A percentile compares a stretch with the other conserved stretches of the same genome.
Evolutionary conservation across 2,113 vertebrate genomes (phyloP).

Genomic region (Cyanocitta stelleri): DNA sequence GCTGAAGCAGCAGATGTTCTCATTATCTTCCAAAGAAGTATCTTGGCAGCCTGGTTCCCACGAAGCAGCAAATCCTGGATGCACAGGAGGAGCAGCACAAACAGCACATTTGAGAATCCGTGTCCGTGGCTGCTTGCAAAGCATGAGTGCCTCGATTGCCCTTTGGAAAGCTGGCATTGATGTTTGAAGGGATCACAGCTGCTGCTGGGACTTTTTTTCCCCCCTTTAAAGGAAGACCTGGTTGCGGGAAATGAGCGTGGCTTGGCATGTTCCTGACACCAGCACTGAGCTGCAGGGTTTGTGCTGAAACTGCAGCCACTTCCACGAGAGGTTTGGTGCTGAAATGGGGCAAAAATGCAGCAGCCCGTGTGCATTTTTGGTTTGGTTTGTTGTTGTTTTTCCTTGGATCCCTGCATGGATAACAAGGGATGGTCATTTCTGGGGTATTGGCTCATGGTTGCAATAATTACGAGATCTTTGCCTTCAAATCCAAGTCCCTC

Average conservation of each 20-base stretch:
- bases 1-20: slow-evolving; percentile 54
- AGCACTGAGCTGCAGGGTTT: background rate
- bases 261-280: background rate
- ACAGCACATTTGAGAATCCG: background rate
- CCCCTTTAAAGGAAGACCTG: background rate
- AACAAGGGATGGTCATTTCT: background rate
- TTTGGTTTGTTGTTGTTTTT: background rate
- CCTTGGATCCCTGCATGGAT: background rate
- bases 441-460: background rate
- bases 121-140: background rate
- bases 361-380: background rate
- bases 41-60: background rate
- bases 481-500: slow-evolving; percentile 18
- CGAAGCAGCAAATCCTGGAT: background rate
- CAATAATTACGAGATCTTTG: background rate
- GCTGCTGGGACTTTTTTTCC: background rate
- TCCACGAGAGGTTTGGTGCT: background rate
- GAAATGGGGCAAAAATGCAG: slow-evolving; percentile 2
- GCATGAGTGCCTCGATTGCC: background rate
- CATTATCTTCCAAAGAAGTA: slow-evolving; percentile 35
- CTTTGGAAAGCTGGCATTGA: background rate
- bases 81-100: background rate
- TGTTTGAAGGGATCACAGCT: background rate
- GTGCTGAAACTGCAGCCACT: background rate
- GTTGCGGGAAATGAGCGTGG: background rate